These are phyloP conservation scores for Paralinhomoeus sp. DNA, from an alignment of 2,888 invertebrate species.

Conservation along the genomic window DNA sequence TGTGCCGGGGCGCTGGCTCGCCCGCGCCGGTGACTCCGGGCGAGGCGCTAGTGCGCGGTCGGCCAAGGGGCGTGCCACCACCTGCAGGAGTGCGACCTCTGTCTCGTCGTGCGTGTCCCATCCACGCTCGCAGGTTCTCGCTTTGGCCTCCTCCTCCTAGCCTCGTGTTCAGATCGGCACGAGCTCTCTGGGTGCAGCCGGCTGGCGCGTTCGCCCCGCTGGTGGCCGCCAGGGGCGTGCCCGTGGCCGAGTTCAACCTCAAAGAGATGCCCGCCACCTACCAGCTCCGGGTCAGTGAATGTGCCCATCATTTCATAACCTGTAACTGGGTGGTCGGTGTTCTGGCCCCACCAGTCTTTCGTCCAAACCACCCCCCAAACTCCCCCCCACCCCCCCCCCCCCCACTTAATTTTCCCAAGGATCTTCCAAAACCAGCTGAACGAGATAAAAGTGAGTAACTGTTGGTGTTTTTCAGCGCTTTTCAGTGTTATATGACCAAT, in stretches of 20 bases:
- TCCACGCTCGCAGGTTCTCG: too few relatives aligned
- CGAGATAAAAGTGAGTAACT: too few relatives aligned
- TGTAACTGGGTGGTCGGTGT: too few relatives aligned
- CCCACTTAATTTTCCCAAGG: too few relatives aligned
- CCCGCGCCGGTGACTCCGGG: slow-evolving; percentile 75
- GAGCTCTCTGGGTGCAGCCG: slow-evolving; percentile 58
- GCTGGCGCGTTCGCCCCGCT: slow-evolving; percentile 61
- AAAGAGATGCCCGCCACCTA: slow-evolving; percentile 24
- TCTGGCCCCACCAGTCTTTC: too few relatives aligned
- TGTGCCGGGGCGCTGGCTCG: slow-evolving; percentile 45
- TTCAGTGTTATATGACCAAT: too few relatives aligned
- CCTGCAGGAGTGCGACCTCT: slow-evolving; percentile 48
- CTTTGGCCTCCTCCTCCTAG: too few relatives aligned
- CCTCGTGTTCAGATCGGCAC: slow-evolving; percentile 43
- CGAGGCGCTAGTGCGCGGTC: slow-evolving; percentile 42
- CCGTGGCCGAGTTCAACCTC: slow-evolving; percentile 50
- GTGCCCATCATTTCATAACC: not conserved
- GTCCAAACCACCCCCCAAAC: too few relatives aligned
- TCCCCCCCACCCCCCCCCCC: too few relatives aligned
- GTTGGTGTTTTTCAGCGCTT: too few relatives aligned
- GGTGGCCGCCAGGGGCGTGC: slow-evolving; percentile 46
- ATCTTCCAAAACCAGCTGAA: too few relatives aligned
- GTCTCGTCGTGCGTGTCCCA: slow-evolving; percentile 41
- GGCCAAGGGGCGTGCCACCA: slow-evolving; percentile 39
- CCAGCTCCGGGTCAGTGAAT: not conserved